Percentiles rank a stretch among this genome's conserved stretches.
These are phyloP conservation scores for Dorcus hopei DNA, from an alignment of 2,888 invertebrate genomes.

Conservation along the genomic window DNA sequence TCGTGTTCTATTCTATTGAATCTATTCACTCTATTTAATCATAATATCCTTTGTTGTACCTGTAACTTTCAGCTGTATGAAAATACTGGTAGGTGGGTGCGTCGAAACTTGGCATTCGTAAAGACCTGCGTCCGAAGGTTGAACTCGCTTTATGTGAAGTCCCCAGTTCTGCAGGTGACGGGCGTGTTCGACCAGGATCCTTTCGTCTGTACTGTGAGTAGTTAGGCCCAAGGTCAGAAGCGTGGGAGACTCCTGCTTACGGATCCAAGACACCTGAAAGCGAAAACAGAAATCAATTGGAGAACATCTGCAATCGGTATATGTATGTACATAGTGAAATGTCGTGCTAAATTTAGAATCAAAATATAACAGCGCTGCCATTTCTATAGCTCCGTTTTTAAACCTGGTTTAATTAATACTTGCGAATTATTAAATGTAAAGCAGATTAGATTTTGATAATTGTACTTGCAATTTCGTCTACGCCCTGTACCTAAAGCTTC, in stretches of 20 bases:
- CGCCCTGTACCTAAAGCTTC: too few relatives aligned
- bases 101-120: conserved; percentile 81
- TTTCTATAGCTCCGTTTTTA: too few relatives aligned
- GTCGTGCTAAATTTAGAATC: too few relatives aligned
- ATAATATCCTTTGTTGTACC: conserved; percentile 50
- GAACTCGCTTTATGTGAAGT: conserved; percentile 65
- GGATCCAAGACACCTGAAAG: conserved; percentile 65
- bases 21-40: too few relatives aligned
- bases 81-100: conserved; percentile 72
- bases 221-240: conserved; percentile 65
- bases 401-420: too few relatives aligned
- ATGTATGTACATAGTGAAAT: too few relatives aligned
- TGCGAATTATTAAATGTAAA: too few relatives aligned
- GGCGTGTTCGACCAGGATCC: conserved; percentile 62
- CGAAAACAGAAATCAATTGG: background rate
- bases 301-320: too few relatives aligned
- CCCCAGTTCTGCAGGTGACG: conserved; percentile 63
- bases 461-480: background rate
- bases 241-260: conserved; percentile 59
- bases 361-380: too few relatives aligned
- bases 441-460: background rate
- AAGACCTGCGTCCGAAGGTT: conserved; percentile 65
- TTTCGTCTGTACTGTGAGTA: conserved; percentile 64
- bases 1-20: too few relatives aligned
- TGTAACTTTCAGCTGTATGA: conserved; percentile 69